Conservation (phyloP, 2,797 vertebrate species). For the Sebastes wilsoni region DNA sequence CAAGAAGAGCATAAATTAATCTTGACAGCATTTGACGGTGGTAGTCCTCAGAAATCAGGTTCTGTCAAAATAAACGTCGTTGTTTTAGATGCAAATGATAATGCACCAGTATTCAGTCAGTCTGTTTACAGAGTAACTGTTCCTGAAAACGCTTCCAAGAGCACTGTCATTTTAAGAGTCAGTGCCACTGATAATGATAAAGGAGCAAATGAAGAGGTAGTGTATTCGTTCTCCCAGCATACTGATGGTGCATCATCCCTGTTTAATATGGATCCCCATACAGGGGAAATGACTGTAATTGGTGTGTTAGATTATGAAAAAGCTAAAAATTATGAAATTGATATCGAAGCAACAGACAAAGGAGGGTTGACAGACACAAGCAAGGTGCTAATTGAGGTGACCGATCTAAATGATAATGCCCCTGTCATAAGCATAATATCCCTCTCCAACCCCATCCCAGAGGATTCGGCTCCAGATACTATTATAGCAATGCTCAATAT, state of each 20-base stretch:
- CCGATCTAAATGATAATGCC: slow-evolving; percentile 80
- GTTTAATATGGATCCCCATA: slow-evolving; percentile 63
- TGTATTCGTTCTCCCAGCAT: slow-evolving; percentile 70
- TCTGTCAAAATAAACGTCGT: slow-evolving; percentile 73
- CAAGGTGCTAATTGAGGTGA: slow-evolving; percentile 77
- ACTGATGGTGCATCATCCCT: slow-evolving; percentile 34
- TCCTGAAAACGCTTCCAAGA: slow-evolving; percentile 53
- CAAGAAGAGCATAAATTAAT: slow-evolving; percentile 58
- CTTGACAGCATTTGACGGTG: slow-evolving; percentile 54
- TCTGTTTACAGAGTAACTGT: slow-evolving; percentile 60
- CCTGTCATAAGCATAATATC: slow-evolving; percentile 82
- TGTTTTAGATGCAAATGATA: slow-evolving; percentile 81
- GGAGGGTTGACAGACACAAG: slow-evolving; percentile 70
- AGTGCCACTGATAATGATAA: slow-evolving; percentile 76
- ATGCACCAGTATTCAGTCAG: slow-evolving; percentile 55
- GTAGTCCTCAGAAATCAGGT: slow-evolving; percentile 54
- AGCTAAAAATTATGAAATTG: slow-evolving; percentile 68
- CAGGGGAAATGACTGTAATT: slow-evolving; percentile 54
- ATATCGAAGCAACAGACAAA: slow-evolving; percentile 76
- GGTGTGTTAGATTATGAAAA: slow-evolving; percentile 75
- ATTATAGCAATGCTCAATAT: slow-evolving; percentile 81
- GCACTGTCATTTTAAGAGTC: slow-evolving; percentile 60
- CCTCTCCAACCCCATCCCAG: slow-evolving; percentile 73
- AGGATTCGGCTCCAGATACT: slow-evolving; percentile 73
- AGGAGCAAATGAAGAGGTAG: slow-evolving; percentile 64